Evolutionary conservation across 2,113 vertebrate genomes (phyloP).

Genomic region (Lagopus muta): DNA sequence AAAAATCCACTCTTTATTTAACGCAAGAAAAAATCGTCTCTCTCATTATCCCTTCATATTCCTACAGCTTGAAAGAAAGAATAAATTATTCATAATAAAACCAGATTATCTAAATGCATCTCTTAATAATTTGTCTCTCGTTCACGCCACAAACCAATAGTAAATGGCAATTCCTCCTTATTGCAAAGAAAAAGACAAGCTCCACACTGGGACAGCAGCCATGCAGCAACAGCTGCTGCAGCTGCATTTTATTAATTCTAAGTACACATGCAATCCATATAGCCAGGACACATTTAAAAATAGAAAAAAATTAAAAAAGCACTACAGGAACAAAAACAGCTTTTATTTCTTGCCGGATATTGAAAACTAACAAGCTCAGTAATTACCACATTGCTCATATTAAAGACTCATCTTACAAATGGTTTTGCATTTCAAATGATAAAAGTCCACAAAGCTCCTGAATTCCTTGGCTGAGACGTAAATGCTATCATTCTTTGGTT

Average conservation of each 20-base stretch:
- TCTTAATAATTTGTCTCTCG: slow-evolving; percentile 19
- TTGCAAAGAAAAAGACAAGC: slow-evolving; percentile 33
- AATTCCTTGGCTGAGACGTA: neutral
- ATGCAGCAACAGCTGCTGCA: slow-evolving; percentile 48
- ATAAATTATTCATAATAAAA: slow-evolving; percentile 21
- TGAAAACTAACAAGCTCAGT: neutral
- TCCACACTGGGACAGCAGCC: slow-evolving; percentile 42
- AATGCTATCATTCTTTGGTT: neutral
- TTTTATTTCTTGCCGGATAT: neutral
- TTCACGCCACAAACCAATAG: slow-evolving; percentile 13
- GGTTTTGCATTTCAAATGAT: neutral
- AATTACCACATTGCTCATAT: neutral
- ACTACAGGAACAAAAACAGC: neutral
- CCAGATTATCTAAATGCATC: slow-evolving; percentile 58
- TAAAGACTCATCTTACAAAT: neutral
- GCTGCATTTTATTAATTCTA: slow-evolving; percentile 56
- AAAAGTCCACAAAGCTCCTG: neutral
- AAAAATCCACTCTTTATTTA: slow-evolving; percentile 19
- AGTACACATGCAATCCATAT: slow-evolving; percentile 27
- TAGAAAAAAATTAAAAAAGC: neutral
- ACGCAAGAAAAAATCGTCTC: neutral
- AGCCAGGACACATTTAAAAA: neutral
- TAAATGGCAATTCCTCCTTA: slow-evolving; percentile 3
- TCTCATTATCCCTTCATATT: neutral
- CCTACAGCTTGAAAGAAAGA: neutral